Percentiles rank a stretch among this genome's conserved stretches.
Conservation (phyloP, 2,113 vertebrate genomes). For the Beaufortia kweichowensis region DNA sequence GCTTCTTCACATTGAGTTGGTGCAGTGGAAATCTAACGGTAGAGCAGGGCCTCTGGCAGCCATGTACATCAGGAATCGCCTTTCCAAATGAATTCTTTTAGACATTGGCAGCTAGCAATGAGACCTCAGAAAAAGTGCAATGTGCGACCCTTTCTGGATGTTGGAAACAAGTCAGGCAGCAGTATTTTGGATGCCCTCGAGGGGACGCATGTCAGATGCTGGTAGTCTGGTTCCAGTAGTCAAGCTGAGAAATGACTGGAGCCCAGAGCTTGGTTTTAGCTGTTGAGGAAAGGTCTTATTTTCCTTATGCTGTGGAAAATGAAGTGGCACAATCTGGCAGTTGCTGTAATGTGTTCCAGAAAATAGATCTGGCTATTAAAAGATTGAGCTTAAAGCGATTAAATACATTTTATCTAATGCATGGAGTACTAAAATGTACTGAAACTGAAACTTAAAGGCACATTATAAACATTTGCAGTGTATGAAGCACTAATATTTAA, state of each 20-base stretch:
- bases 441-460: no score
- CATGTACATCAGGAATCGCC: background rate
- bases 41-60: background rate
- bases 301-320: conserved; percentile 16
- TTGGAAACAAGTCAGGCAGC: conserved; percentile 9
- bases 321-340: background rate
- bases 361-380: background rate
- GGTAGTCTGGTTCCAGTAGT: conserved; percentile 20
- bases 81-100: background rate
- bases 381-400: background rate
- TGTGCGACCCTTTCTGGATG: conserved; percentile 15
- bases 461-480: no score
- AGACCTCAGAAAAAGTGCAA: conserved; percentile 18
- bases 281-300: conserved; percentile 4
- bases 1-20: conserved; percentile 6
- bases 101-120: conserved; percentile 6
- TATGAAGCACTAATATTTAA: no score
- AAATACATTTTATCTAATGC: background rate
- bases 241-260: background rate
- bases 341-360: conserved; percentile 4
- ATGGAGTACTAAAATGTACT: background rate
- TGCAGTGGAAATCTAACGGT: background rate
- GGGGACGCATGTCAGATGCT: conserved; percentile 21
- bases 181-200: conserved; percentile 17
- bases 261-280: conserved; percentile 9